A percentile compares a stretch with the other conserved stretches of the same genome.
Evolutionary conservation across 2,797 vertebrate genomes (phyloP).

Genomic region (Sebastes trivittatus): DNA sequence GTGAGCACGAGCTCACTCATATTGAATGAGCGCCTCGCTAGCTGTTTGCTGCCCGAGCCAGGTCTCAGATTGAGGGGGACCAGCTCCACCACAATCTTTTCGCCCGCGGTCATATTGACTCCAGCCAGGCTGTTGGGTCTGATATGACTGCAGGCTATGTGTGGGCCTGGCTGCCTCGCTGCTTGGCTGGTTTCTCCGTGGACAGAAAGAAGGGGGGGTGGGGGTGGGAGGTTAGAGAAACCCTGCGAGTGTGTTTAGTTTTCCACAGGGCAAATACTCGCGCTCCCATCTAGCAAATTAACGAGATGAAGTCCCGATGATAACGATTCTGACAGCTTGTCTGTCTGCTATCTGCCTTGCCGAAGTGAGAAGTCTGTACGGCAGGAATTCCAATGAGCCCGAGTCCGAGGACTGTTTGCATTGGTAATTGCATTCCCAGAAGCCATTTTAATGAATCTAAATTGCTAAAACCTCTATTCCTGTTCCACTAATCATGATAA

Average conservation of each 20-base stretch:
- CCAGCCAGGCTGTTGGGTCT: slow-evolving; percentile 80
- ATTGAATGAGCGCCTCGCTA: slow-evolving; percentile 53
- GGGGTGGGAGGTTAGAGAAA: slow-evolving; percentile 14
- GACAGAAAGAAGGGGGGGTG: not conserved
- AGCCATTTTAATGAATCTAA: slow-evolving; percentile 59
- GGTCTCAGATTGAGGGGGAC: slow-evolving; percentile 60
- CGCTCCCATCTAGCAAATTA: slow-evolving; percentile 80
- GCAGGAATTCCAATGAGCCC: slow-evolving; percentile 68
- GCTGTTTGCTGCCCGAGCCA: slow-evolving; percentile 47
- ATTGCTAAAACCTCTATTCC: slow-evolving; percentile 45
- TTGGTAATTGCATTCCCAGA: slow-evolving; percentile 55
- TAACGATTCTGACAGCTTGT: slow-evolving; percentile 77
- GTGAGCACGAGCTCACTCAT: slow-evolving; percentile 18
- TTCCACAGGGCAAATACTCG: slow-evolving; percentile 81
- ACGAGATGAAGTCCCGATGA: slow-evolving; percentile 73
- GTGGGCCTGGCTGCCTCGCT: slow-evolving; percentile 68
- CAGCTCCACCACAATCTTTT: slow-evolving; percentile 66
- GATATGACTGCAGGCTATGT: slow-evolving; percentile 84
- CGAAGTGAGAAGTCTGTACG: slow-evolving; percentile 41
- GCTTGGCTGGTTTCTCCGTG: slow-evolving; percentile 52
- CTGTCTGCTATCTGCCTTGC: slow-evolving; percentile 64
- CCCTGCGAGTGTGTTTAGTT: slow-evolving; percentile 69
- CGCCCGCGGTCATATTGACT: slow-evolving; percentile 83
- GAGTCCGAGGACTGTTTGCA: slow-evolving; percentile 38
- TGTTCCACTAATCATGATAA: slow-evolving; percentile 44